Evolutionary conservation across 2,113 vertebrate species (phyloP).

Genomic region (Mesembrinibis cayennensis): DNA sequence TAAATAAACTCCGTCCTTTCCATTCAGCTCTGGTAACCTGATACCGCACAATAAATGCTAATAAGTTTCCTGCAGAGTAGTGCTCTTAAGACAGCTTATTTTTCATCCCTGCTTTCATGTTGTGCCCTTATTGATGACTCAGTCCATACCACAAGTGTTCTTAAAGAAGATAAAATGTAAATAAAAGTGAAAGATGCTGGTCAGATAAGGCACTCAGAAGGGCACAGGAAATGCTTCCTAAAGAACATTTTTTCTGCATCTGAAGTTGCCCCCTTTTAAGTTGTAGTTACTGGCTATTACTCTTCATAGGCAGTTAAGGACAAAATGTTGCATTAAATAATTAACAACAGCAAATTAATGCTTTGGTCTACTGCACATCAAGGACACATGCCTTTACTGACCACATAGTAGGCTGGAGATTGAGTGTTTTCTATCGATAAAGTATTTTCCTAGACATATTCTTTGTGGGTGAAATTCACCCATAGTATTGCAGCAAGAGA

Average conservation of each 20-base stretch:
- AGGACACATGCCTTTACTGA: not conserved
- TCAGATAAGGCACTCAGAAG: slow-evolving; percentile 52
- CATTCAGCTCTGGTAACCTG: slow-evolving; percentile 65
- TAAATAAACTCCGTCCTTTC: slow-evolving; percentile 67
- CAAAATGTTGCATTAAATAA: slow-evolving; percentile 35
- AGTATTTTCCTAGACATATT: not conserved
- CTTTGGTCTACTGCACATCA: not conserved
- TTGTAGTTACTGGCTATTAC: not conserved
- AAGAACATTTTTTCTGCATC: not conserved
- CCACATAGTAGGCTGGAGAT: not conserved
- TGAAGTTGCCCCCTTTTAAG: slow-evolving; percentile 23
- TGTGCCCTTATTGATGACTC: slow-evolving; percentile 69
- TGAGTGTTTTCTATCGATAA: not conserved
- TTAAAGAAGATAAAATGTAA: slow-evolving; percentile 73
- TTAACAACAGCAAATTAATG: not conserved
- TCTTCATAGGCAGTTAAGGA: not conserved
- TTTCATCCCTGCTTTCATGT: slow-evolving; percentile 76
- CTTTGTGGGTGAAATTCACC: not conserved
- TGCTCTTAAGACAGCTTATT: slow-evolving; percentile 74
- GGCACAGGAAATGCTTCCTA: slow-evolving; percentile 63
- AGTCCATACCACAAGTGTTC: slow-evolving; percentile 63
- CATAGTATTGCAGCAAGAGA: not conserved
- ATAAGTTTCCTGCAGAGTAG: slow-evolving; percentile 74
- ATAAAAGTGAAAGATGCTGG: slow-evolving; percentile 63
- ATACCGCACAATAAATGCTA: slow-evolving; percentile 76